Percentiles rank a stretch among this genome's conserved stretches.
Conservation (phyloP, 2,888 invertebrate genomes). For the Netelia fuscicornis region DNA sequence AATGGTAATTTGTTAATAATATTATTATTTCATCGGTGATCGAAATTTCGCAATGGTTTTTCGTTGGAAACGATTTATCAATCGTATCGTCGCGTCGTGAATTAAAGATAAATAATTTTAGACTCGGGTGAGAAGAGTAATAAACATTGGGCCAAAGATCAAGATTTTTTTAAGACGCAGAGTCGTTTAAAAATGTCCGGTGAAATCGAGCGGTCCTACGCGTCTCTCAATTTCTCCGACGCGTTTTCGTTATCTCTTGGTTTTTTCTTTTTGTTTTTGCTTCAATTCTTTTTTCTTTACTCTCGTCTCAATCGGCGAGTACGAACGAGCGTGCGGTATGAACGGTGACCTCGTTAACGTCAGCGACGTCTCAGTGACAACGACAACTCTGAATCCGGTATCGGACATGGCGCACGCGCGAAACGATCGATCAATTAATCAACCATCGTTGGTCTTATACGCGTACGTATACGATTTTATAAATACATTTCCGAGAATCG, state of each 20-base stretch:
- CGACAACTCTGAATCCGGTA: conserved; percentile 61
- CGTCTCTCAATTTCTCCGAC: conserved; percentile 20
- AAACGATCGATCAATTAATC: conserved; percentile 67
- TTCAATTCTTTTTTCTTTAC: conserved; percentile 10
- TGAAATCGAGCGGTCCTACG: conserved; percentile 9
- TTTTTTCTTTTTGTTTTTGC: not conserved
- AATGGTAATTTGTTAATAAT: too few species aligned
- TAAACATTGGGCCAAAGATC: conserved; percentile 32
- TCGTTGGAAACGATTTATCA: not conserved
- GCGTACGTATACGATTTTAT: conserved; percentile 1
- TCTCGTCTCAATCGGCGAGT: conserved; percentile 17
- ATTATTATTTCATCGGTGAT: not conserved
- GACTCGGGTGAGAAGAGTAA: conserved; percentile 17
- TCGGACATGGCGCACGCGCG: conserved; percentile 36
- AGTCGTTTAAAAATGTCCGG: not conserved
- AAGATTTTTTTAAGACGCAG: conserved; percentile 29
- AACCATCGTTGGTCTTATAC: conserved; percentile 24
- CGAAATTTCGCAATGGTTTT: not conserved
- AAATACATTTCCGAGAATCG: conserved; percentile 48
- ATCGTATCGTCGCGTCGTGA: not conserved
- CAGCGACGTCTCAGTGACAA: conserved; percentile 56
- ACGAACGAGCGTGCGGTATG: conserved; percentile 24
- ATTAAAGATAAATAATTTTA: conserved; percentile 36
- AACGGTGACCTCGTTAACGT: conserved; percentile 63
- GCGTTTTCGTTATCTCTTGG: not conserved